phyloP scores from a whole-genome alignment of 2,888 invertebrate species.

The Cerastis leucographa region DNA sequence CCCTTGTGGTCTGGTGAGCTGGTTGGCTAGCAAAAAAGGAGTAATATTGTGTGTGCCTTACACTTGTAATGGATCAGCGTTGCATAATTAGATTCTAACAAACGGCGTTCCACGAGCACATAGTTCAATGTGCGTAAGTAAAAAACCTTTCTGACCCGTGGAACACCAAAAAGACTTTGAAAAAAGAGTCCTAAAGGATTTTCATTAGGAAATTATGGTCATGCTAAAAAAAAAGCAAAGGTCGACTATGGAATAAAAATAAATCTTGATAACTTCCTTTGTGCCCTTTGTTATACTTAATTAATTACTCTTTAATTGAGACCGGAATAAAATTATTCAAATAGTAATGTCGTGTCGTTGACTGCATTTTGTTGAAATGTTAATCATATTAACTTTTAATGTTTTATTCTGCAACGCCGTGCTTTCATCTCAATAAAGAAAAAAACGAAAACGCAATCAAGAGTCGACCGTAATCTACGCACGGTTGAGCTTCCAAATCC shows the following conservation, averaged over 20 bases:
- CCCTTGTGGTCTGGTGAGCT: not conserved
- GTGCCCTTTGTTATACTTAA: slow-evolving; percentile 1
- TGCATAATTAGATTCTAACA: not conserved
- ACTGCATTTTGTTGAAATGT: slow-evolving; percentile 1
- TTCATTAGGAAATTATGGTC: not conserved
- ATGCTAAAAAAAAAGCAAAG: not conserved
- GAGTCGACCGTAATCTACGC: slow-evolving; percentile 68
- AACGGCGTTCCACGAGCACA: not conserved
- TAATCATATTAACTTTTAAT: slow-evolving; percentile 25
- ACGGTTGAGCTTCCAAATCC: slow-evolving; percentile 70
- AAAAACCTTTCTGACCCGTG: too few relatives aligned
- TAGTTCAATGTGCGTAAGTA: not conserved
- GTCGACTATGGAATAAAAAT: slow-evolving; percentile 16
- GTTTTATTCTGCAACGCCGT: slow-evolving; percentile 10
- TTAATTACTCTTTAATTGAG: slow-evolving; percentile 9
- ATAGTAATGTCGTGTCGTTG: slow-evolving; percentile 10
- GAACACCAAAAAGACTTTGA: not conserved
- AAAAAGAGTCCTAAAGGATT: not conserved
- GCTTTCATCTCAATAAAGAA: slow-evolving; percentile 25
- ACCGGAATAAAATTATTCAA: slow-evolving; percentile 37
- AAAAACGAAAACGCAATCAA: slow-evolving; percentile 61
- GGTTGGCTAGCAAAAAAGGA: not conserved
- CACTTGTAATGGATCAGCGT: not conserved
- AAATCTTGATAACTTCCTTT: slow-evolving; percentile 5
- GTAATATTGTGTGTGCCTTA: not conserved